Evolutionary conservation across 2,888 invertebrate species (phyloP), one percentile per base, ranked within the genome.

Genomic region (Pyrochroa serraticornis): DNA sequence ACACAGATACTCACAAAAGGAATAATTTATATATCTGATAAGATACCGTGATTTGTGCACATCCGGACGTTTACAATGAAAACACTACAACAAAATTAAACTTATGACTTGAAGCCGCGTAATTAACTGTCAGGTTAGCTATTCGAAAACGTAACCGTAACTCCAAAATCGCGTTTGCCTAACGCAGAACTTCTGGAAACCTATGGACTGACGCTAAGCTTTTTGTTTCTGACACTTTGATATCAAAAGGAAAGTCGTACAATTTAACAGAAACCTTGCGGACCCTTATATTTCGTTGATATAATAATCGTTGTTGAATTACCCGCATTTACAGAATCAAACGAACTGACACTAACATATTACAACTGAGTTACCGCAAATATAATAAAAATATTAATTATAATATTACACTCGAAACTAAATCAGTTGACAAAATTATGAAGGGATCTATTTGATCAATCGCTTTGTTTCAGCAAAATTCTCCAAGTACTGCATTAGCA

Each of bases 21-120:
- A 67, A 63, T 68, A 69, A 68, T 67, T 69, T 67, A 69, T 69
- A 64, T 47, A 65, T 63, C 64, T 52, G 69, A 69, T 69, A 66
- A 68, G 66, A 68, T 63, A 66, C 39, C 50, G 52, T 66, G 66
- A 68, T 68, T 65, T 67, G 66, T 66, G 65, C 64, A 62, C 64
- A 64, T 65, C 63, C 59, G 54, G 32, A 41, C 33, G 30, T 33
- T 32, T 31, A 34, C 37, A 12, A 48, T 48, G 14, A 22, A 22
- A 22, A 22, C 22, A 22, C 22, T 22, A 2, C 5, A 36, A 36
- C 36, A 12, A 36, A 36, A 12, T n/a, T 36, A 36, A 10, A 10
- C 36, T 10, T 36, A 36, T 10, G 12, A 36, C 36, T 22, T 22
- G 5, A 22, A 22, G 5, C 22, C 22, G 22, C 5, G 22, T 22